Evolutionary conservation across 2,797 vertebrate species (phyloP).

Genomic region (Diceros bicornis): DNA sequence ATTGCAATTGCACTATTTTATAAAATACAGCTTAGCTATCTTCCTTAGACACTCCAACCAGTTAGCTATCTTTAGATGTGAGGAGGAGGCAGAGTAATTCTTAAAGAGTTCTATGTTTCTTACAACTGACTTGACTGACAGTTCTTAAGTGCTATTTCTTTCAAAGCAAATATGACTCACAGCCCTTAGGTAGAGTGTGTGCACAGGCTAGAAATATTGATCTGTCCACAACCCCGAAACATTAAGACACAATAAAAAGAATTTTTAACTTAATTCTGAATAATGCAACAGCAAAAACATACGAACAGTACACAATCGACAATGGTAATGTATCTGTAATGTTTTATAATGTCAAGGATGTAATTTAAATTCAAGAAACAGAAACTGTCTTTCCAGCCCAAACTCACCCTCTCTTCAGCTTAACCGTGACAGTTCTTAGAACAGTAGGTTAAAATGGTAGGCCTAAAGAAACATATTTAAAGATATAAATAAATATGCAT

Average conservation of each 20-base stretch:
- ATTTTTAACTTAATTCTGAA: slow-evolving; percentile 84
- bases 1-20: slow-evolving; percentile 82
- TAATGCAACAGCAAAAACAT: slow-evolving; percentile 70
- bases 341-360: slow-evolving; percentile 35
- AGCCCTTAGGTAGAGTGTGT: slow-evolving; percentile 79
- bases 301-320: slow-evolving; percentile 30
- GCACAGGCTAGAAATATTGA: slow-evolving; percentile 85
- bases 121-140: slow-evolving; percentile 89
- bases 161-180: slow-evolving; percentile 88
- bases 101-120: slow-evolving; percentile 88
- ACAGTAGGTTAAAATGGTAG: background rate
- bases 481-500: slow-evolving; percentile 68
- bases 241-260: slow-evolving; percentile 79
- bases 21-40: slow-evolving; percentile 77
- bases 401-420: slow-evolving; percentile 12
- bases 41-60: slow-evolving; percentile 81
- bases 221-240: slow-evolving; percentile 81
- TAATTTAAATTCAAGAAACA: slow-evolving; percentile 77
- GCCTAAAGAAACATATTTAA: slow-evolving; percentile 63
- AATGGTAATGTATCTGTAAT: slow-evolving; percentile 49
- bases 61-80: slow-evolving; percentile 88
- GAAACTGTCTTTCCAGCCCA: slow-evolving; percentile 60
- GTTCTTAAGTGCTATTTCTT: slow-evolving; percentile 86
- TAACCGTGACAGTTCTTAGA: slow-evolving; percentile 69
- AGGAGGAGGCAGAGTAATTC: slow-evolving; percentile 88